phyloP scores from a whole-genome alignment of 2,888 invertebrate species.

The Drosophila pseudotalamancana region DNA sequence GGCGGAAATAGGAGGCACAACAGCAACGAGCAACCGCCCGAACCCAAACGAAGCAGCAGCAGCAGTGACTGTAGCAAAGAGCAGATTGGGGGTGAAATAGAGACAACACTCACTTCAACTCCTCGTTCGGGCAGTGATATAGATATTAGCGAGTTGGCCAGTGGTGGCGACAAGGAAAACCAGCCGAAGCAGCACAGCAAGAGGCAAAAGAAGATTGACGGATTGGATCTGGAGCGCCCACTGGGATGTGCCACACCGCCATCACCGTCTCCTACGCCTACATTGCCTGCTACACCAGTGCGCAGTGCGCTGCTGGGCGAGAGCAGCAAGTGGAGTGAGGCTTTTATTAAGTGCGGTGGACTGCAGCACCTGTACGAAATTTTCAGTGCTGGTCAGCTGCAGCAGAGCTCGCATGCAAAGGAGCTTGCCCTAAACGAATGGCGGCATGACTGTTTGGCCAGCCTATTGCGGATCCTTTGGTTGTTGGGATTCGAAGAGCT shows the following conservation, averaged over 20 bases:
- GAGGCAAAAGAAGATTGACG: conserved; percentile 68
- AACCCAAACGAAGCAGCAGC: conserved; percentile 56
- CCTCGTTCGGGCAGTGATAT: conserved; percentile 49
- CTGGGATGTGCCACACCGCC: conserved; percentile 58
- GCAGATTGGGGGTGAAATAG: conserved; percentile 42
- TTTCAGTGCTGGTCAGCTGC: conserved; percentile 93
- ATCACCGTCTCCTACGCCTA: conserved; percentile 29
- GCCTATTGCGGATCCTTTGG: conserved; percentile 93
- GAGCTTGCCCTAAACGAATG: conserved; percentile 87
- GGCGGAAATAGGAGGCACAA: conserved; percentile 61
- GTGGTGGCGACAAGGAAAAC: conserved; percentile 78
- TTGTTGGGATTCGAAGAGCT: conserved; percentile 90
- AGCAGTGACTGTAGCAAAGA: conserved; percentile 54
- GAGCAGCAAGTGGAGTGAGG: conserved; percentile 88
- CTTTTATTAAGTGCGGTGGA: conserved; percentile 95
- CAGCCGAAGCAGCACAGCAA: conserved; percentile 71
- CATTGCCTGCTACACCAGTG: conserved; percentile 27
- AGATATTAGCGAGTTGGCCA: conserved; percentile 35
- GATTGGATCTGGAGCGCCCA: conserved; percentile 47
- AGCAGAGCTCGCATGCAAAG: conserved; percentile 90
- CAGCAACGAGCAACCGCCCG: conserved; percentile 64
- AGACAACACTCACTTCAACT: conserved; percentile 48
- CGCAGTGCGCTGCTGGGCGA: conserved; percentile 38
- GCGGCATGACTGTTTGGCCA: conserved; percentile 97
- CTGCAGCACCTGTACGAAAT: conserved; percentile 95